phyloP scores from a whole-genome alignment of 2,888 invertebrate species.

The Fabriciana adippe region DNA sequence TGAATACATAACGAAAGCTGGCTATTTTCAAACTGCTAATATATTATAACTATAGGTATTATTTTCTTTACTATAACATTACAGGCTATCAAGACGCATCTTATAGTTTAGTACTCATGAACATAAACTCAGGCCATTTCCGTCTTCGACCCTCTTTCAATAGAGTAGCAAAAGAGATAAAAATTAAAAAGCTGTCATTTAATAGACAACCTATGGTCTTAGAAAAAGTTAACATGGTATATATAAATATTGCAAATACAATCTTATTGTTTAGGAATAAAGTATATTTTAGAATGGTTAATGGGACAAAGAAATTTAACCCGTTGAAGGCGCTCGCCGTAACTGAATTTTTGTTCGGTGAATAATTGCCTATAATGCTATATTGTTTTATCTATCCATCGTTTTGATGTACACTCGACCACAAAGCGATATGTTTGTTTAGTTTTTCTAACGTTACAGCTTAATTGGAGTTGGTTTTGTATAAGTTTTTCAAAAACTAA shows the following conservation, averaged over 20 bases:
- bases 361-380: slow-evolving; percentile 55
- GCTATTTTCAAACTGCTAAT: no score
- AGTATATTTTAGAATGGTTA: slow-evolving; percentile 5
- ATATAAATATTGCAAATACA: neutral
- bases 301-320: slow-evolving; percentile 35
- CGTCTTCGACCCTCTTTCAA: slow-evolving; percentile 38
- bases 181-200: slow-evolving; percentile 46
- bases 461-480: no score
- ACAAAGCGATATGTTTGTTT: neutral
- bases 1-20: no score
- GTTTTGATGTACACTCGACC: slow-evolving; percentile 33
- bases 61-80: neutral
- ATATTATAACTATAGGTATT: no score
- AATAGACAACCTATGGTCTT: slow-evolving; percentile 37
- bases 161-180: slow-evolving; percentile 49
- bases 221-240: slow-evolving; percentile 5
- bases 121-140: slow-evolving; percentile 33
- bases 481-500: no score
- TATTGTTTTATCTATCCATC: slow-evolving; percentile 54
- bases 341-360: slow-evolving; percentile 41
- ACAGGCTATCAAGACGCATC: slow-evolving; percentile 18
- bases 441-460: neutral
- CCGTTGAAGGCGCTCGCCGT: slow-evolving; percentile 38
- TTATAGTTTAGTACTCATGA: slow-evolving; percentile 24
- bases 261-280: neutral